Evolutionary conservation across 2,797 vertebrate genomes (phyloP).

Genomic region (Holocentrus rufus): DNA sequence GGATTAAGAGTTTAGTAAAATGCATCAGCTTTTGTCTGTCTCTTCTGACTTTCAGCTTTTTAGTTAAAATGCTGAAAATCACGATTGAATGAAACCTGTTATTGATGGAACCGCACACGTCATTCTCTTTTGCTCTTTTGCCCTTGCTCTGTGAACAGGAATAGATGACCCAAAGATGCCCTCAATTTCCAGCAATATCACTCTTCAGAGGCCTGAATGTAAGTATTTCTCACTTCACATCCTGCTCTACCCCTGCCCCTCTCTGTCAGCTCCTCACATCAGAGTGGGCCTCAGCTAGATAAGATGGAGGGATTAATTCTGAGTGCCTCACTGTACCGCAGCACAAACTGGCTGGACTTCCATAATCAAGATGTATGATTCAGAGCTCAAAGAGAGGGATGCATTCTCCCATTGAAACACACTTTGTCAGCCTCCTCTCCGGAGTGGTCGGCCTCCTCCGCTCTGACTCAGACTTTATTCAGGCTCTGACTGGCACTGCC

Average conservation of each 20-base stretch:
- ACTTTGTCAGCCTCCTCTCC: conserved; percentile 22
- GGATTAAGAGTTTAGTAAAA: neutral
- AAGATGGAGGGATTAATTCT: conserved; percentile 3
- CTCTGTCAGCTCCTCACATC: neutral
- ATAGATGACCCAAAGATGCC: conserved; percentile 68
- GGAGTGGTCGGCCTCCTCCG: conserved; percentile 39
- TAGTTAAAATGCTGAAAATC: too few species aligned
- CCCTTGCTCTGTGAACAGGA: conserved; percentile 50
- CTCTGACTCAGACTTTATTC: conserved; percentile 46
- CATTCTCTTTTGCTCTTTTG: neutral
- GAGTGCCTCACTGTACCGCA: neutral
- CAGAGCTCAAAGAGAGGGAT: conserved; percentile 28
- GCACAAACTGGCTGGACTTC: conserved; percentile 15
- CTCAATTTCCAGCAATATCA: conserved; percentile 66
- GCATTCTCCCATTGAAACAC: conserved; percentile 32
- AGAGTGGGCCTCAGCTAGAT: conserved; percentile 27
- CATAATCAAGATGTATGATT: conserved; percentile 17
- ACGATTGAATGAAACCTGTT: neutral
- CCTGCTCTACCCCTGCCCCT: neutral
- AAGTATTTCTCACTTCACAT: conserved; percentile 51
- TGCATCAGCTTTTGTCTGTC: neutral
- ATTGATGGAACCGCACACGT: neutral
- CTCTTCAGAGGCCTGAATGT: conserved; percentile 63
- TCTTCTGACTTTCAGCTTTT: neutral
- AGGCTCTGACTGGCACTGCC: conserved; percentile 53